Evolutionary conservation across 1,140 invertebrate genomes (phyloP).

Genomic region (Pemphigus obesinymphae): DNA sequence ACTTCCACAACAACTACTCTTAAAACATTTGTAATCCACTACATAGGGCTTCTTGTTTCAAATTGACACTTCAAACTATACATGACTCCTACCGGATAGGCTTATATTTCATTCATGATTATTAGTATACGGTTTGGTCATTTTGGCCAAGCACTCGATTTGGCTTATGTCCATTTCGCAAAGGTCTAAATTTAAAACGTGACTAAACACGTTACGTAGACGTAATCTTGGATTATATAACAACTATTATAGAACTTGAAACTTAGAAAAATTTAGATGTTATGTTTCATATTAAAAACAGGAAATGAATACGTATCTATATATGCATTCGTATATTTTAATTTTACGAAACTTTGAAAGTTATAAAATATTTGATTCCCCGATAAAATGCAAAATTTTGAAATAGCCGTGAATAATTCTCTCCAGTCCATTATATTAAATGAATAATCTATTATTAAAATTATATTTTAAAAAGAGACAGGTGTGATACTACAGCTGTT

Average conservation of each 20-base stretch:
- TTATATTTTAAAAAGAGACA: constrained; percentile 4
- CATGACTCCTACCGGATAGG: background rate
- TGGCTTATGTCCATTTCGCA: constrained; percentile 29
- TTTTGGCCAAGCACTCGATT: constrained; percentile 8
- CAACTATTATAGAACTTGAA: too few species aligned
- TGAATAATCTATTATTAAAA: constrained; percentile 23
- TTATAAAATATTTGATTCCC: background rate
- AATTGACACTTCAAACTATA: background rate
- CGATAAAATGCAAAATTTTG: background rate
- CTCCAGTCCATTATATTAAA: background rate
- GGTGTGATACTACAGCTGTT: constrained; percentile 26
- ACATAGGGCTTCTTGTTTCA: background rate
- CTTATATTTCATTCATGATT: constrained; percentile 39
- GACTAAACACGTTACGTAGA: background rate
- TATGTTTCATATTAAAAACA: background rate
- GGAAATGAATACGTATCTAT: background rate
- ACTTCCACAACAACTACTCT: background rate
- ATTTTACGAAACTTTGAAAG: background rate
- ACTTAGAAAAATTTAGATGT: background rate
- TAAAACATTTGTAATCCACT: constrained; percentile 22
- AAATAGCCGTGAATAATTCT: background rate
- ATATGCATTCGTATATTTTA: background rate
- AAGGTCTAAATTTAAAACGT: constrained; percentile 32
- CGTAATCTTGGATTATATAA: background rate
- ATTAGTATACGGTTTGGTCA: background rate